Conservation (phyloP, 1,140 invertebrate species). For the Octopus sinensis region DNA sequence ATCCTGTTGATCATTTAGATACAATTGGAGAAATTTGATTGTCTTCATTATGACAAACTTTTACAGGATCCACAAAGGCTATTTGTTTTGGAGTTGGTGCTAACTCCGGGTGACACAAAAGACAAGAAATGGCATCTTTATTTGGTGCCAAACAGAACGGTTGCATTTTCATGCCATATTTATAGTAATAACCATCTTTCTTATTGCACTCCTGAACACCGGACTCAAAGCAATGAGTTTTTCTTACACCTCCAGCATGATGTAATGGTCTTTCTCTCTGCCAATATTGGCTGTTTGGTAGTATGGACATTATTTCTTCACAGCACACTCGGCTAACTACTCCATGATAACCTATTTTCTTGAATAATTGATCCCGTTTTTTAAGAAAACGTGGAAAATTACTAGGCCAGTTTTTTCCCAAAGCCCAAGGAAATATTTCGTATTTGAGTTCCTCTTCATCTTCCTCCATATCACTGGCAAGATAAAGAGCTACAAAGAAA, state of each 20-base stretch:
- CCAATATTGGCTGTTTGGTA: background rate
- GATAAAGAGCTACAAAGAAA: slow-evolving; percentile 53
- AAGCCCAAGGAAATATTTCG: slow-evolving; percentile 61
- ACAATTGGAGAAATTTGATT: too few species aligned
- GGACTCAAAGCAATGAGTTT: background rate
- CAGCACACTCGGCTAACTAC: slow-evolving; percentile 62
- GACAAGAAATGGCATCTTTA: background rate
- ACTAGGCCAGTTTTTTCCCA: slow-evolving; percentile 54
- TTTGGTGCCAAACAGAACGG: background rate
- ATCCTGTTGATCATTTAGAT: too few species aligned
- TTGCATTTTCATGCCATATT: background rate
- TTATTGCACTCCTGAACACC: too few species aligned
- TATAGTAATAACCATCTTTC: too few species aligned
- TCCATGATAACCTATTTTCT: slow-evolving; percentile 60
- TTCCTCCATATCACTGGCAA: slow-evolving; percentile 66
- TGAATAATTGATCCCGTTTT: slow-evolving; percentile 59
- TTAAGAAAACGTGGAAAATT: slow-evolving; percentile 53
- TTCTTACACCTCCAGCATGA: background rate
- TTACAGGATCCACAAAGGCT: too few species aligned
- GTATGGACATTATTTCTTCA: slow-evolving; percentile 54
- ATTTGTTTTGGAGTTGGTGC: background rate
- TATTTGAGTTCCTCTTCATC: slow-evolving; percentile 62
- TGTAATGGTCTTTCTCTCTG: background rate
- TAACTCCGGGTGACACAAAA: slow-evolving; percentile 6
- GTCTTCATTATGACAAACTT: too few species aligned